Base-by-base conservation (phyloP, 2,888 invertebrate species). In the Hyposoter dolosus region DNA sequence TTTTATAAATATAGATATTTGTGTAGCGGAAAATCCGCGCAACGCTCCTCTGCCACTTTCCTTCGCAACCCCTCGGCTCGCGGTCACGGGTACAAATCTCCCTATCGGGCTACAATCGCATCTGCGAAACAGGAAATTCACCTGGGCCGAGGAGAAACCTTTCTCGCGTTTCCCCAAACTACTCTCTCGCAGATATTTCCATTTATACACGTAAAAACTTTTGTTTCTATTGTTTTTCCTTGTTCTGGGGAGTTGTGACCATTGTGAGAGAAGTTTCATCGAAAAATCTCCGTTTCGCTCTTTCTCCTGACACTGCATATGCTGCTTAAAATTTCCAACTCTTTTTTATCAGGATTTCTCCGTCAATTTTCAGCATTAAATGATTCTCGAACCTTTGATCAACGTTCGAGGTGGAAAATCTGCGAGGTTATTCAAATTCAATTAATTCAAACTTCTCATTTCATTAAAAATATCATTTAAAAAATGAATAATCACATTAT, bases 71-170 rank as follows among this genome's bases (percentile, higher is more conserved):
- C 82, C 83, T 86, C 71, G 74, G 65, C 77, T 76, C 88, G 87
- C 80, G 84, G 86, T 88, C 88, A 88, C 82, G 88, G 90, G 90
- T 88, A 90, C 89, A 91, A 90, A 92, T 93, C 92, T 93, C 94
- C 93, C 93, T 93, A 94, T 93, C 93, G 93, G 91, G 88, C 92
- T 90, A 90, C 40, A 92, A 92, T 93, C 93, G 92, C 92, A 91
- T 92, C 90, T 77, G 87, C 88, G 90, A 90, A 91, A 92, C 92
- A 91, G 92, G 90, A 90, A 90, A 90, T 90, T 90, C 79, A 79
- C 72, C 82, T 79, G 77, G 77, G 66, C 56, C 81, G 63, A 85
- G 83, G 23, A 69, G 60, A 71, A 60, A 63, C 47, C 47, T 47
- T n/a, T 63, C 69, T 45, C 75, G 69, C 50, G 50, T 77, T 66